A percentile compares a stretch with the other conserved stretches of the same genome.
phyloP scores from a whole-genome alignment of 2,888 invertebrate genomes.

The Caenorhabditis sinica region DNA sequence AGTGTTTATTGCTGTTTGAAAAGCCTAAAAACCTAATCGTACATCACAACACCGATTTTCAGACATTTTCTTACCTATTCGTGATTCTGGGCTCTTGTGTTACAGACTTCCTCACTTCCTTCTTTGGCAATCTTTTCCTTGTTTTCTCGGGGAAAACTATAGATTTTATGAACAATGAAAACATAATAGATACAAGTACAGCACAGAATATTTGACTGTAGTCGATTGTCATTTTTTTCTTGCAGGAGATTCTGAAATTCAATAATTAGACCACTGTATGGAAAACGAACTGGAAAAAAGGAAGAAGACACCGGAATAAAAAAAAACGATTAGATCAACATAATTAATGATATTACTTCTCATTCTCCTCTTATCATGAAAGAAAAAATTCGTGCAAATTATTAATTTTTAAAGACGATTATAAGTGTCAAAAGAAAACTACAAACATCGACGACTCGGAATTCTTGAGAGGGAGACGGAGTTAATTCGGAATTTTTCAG shows the following conservation, averaged over 20 bases:
- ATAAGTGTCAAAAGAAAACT: conserved; percentile 23
- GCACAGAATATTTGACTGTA: conserved; percentile 46
- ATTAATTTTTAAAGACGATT: conserved; percentile 40
- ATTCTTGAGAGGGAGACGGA: conserved; percentile 9
- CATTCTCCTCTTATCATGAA: neutral
- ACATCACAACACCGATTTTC: too few species aligned
- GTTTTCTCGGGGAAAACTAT: conserved; percentile 43
- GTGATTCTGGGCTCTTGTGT: neutral
- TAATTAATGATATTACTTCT: neutral
- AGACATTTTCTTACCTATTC: neutral
- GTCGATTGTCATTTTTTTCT: conserved; percentile 29
- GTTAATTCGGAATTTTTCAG: too few species aligned
- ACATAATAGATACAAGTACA: conserved; percentile 32
- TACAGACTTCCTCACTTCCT: neutral
- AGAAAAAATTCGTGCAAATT: conserved; percentile 30
- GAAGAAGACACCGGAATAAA: neutral
- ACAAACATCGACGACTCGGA: conserved; percentile 14
- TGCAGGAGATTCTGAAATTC: conserved; percentile 21
- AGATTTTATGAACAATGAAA: conserved; percentile 44
- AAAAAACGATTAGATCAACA: neutral
- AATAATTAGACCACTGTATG: neutral
- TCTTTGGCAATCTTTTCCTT: neutral
- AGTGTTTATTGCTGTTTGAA: too few species aligned
- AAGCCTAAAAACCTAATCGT: too few species aligned
- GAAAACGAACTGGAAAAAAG: conserved; percentile 1